Evolutionary conservation across 2,888 invertebrate genomes (phyloP).

Genomic region (Pheosia tremula): DNA sequence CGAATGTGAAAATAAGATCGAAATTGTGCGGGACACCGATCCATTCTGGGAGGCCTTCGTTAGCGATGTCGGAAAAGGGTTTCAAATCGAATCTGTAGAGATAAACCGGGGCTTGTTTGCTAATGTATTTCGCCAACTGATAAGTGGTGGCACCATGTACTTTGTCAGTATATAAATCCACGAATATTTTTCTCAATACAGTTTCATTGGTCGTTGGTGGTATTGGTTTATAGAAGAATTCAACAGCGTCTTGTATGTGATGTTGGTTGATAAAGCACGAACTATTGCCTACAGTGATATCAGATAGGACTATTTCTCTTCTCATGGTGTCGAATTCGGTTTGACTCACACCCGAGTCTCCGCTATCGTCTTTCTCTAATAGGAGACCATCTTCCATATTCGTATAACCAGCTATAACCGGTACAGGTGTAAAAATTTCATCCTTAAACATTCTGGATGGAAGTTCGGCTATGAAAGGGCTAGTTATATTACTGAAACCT

Average conservation of each 20-base stretch:
- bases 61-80: conserved; percentile 86
- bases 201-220: conserved; percentile 86
- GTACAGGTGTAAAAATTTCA: conserved; percentile 87
- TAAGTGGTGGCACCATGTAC: conserved; percentile 89
- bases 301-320: conserved; percentile 85
- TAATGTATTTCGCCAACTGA: conserved; percentile 86
- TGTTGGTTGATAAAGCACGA: conserved; percentile 86
- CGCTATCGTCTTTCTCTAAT: conserved; percentile 82
- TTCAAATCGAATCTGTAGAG: conserved; percentile 91
- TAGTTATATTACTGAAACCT: conserved; percentile 87
- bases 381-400: conserved; percentile 92
- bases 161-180: conserved; percentile 90
- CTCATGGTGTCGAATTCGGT: conserved; percentile 86
- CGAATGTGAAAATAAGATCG: conserved; percentile 92
- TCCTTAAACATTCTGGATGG: conserved; percentile 86
- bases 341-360: conserved; percentile 85
- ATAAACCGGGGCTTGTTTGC: conserved; percentile 86
- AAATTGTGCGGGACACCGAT: conserved; percentile 92
- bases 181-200: conserved; percentile 86
- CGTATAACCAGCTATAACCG: conserved; percentile 90
- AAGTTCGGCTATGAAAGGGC: conserved; percentile 87
- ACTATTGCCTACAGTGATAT: conserved; percentile 84
- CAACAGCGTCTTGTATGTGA: conserved; percentile 88
- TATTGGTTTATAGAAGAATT: conserved; percentile 90
- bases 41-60: conserved; percentile 89